Conservation (phyloP, 2,888 invertebrate genomes). For the Chironomus tentans region DNA sequence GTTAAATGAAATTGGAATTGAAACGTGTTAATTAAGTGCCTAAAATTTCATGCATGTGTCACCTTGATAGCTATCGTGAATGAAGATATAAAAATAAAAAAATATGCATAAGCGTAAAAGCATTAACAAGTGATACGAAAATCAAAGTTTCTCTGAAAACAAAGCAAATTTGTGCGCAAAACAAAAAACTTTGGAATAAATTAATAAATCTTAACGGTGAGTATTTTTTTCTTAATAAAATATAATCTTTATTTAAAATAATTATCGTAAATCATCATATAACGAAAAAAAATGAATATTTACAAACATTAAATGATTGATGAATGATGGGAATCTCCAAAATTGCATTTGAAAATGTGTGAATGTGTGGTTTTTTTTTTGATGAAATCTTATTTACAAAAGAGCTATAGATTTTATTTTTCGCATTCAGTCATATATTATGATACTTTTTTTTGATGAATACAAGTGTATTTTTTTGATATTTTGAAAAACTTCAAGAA, state of each 20-base stretch:
- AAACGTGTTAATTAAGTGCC: no score
- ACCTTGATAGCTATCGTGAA: no score
- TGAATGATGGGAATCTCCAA: not conserved
- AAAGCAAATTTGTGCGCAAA: no score
- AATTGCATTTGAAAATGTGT: no score
- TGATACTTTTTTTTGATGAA: not conserved
- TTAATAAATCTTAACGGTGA: not conserved
- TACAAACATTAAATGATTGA: not conserved
- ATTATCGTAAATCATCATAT: not conserved
- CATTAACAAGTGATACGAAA: no score
- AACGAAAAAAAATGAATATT: constrained; percentile 7
- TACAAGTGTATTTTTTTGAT: not conserved
- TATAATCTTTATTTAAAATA: not conserved
- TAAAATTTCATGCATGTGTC: no score
- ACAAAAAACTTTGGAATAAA: no score
- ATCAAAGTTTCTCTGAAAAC: no score
- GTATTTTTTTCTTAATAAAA: not conserved
- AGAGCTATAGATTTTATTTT: not conserved
- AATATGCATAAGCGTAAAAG: no score
- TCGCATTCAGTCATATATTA: not conserved
- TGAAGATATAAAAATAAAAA: no score
- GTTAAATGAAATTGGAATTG: no score
- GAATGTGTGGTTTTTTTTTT: not conserved
- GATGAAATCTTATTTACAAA: not conserved
- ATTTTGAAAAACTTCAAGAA: not conserved